phyloP scores from a whole-genome alignment of 2,888 invertebrate genomes.

The Standfussiana lucernea region DNA sequence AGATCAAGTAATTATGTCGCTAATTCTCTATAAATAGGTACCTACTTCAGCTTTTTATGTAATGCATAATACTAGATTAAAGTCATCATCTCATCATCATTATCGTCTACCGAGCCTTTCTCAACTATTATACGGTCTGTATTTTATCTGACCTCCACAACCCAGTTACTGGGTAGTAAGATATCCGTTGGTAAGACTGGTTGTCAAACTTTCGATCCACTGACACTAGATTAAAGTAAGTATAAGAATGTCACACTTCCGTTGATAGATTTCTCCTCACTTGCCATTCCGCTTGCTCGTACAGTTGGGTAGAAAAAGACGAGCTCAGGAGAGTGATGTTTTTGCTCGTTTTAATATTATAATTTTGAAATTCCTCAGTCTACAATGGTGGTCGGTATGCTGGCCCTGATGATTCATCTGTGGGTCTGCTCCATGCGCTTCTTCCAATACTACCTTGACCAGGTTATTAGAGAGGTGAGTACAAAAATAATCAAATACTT shows the following conservation, averaged over 20 bases:
- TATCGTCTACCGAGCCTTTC: neutral
- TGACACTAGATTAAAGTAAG: neutral
- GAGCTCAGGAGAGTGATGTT: neutral
- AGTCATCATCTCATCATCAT: neutral
- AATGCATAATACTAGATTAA: neutral
- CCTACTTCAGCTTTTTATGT: neutral
- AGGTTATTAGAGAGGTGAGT: conserved; percentile 87
- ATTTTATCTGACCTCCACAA: neutral
- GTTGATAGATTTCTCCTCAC: no score
- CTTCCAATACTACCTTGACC: conserved; percentile 88
- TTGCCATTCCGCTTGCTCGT: neutral
- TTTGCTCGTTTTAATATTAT: neutral
- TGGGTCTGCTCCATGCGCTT: conserved; percentile 89
- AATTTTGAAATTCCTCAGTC: conserved; percentile 71
- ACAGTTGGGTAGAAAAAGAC: neutral
- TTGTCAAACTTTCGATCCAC: neutral
- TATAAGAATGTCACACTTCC: neutral
- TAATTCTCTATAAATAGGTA: neutral
- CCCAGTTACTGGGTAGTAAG: neutral
- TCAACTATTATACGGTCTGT: neutral
- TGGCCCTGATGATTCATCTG: conserved; percentile 87
- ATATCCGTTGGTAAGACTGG: neutral
- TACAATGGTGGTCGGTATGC: conserved; percentile 86
- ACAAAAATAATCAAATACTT: neutral
- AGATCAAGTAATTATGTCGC: neutral